Percentiles rank a stretch among this genome's conserved stretches.
Evolutionary conservation across 2,888 invertebrate species (phyloP).

Genomic region (Furcula furcula): DNA sequence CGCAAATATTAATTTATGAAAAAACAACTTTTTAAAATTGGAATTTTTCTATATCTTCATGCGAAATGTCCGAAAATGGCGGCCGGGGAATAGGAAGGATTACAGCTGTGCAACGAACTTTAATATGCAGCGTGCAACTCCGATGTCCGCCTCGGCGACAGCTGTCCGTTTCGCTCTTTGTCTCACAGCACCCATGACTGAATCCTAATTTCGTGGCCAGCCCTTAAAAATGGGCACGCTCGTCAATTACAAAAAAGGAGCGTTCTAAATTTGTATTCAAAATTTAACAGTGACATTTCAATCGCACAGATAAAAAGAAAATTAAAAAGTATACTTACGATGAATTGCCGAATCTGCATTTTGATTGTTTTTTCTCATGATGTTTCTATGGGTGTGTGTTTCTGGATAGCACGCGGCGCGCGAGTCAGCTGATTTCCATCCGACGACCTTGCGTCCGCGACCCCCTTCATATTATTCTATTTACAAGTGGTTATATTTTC

Average conservation of each 20-base stretch:
- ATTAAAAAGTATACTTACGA: conserved; percentile 47
- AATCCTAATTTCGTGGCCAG: conserved; percentile 25
- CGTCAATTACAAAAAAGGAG: conserved; percentile 12
- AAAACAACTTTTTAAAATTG: conserved; percentile 20
- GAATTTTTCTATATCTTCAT: conserved; percentile 25
- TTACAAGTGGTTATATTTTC: conserved; percentile 58
- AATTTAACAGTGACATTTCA: conserved; percentile 13
- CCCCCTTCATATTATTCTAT: conserved; percentile 59
- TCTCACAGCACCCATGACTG: conserved; percentile 28
- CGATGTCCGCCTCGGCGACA: conserved; percentile 47
- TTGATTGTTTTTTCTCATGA: conserved; percentile 33
- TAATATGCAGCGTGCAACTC: conserved; percentile 56
- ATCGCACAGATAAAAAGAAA: conserved; percentile 9
- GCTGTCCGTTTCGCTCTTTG: conserved; percentile 46
- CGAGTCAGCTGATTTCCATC: conserved; percentile 74
- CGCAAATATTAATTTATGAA: conserved; percentile 7
- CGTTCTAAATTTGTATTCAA: conserved; percentile 18
- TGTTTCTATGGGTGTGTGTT: conserved; percentile 46
- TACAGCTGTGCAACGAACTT: conserved; percentile 57
- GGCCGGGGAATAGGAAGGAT: conserved; percentile 46
- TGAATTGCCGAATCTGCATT: conserved; percentile 27
- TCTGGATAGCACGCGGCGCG: conserved; percentile 63
- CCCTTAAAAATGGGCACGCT: conserved; percentile 23
- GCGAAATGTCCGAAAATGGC: conserved; percentile 36
- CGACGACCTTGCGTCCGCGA: conserved; percentile 68